Evolutionary conservation across 2,113 vertebrate genomes (phyloP), one percentile per base, ranked within the genome.

Genomic region (Gadus chalcogrammus): DNA sequence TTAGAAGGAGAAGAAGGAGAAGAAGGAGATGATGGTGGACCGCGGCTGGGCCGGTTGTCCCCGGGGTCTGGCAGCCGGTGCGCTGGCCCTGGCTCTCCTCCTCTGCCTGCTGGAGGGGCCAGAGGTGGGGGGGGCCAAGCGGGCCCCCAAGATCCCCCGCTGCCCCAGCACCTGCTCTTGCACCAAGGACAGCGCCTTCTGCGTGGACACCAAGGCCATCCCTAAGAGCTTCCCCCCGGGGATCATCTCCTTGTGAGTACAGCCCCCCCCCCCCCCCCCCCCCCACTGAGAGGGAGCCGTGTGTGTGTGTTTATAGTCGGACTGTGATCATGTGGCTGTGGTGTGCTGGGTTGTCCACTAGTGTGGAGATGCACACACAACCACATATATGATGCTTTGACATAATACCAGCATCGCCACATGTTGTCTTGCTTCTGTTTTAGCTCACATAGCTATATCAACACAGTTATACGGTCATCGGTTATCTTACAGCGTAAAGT

Each of bases 171-270:
- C 89, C 88, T 97, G 96, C 88, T 98, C 96, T 80, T 98, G 96
- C 90, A 97, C 96, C 75, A 94, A 95, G 70, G 96, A 97, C 92
- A 97, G 95, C 2, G 96, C 96, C 52, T 98, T 98, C 86, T 98
- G 96, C 1, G 95, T 98, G 91, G 96, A 96, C 68, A 95, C 95
- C 68, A 96, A 94, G 83, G 90, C 93, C 0, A 94, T 97, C 74
- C 96, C 95, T 81, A 95, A 91, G 89, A 95, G 90, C 75, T 93
- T 98, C 78, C 95, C 96, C 4, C 91, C 93, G 0, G 95, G 95
- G 70, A 91, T 98, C 90, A 96, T 97, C 88, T 97, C 96, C 31
- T 88, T 98, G 96, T 98, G 90, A 97, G 96, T 97, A 79, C 0
- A 64, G 3, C 52, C 15, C 53, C 4, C 13, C 64, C 20, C 20